Percentiles rank a stretch among this genome's conserved stretches.
Evolutionary conservation across 1,140 invertebrate genomes (phyloP).

Genomic region (Eupeodes corollae): DNA sequence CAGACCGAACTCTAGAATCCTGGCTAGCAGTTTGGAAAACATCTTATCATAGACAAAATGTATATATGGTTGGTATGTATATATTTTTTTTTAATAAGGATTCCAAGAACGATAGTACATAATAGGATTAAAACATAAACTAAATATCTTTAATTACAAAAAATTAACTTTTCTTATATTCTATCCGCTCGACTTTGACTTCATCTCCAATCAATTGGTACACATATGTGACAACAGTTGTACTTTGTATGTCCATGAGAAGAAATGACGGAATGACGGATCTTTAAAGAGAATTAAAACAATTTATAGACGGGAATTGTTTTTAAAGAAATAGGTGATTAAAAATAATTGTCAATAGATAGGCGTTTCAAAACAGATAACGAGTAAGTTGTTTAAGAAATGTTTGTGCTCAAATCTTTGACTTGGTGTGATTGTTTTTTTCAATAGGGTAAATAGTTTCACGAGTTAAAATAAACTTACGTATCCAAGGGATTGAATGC

Average conservation of each 20-base stretch:
- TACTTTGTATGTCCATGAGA: constrained; percentile 96
- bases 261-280: constrained; percentile 93
- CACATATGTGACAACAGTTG: constrained; percentile 95
- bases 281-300: constrained; percentile 40
- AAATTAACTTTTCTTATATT: constrained; percentile 73
- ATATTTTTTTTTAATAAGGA: too few species aligned
- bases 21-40: too few species aligned
- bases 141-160: background rate
- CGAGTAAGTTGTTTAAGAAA: too few species aligned
- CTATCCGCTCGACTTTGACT: constrained; percentile 97
- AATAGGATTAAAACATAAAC: too few species aligned
- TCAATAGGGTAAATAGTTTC: too few species aligned
- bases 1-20: too few species aligned
- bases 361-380: too few species aligned
- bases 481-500: constrained; percentile 88
- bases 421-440: too few species aligned
- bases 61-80: too few species aligned
- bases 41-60: too few species aligned
- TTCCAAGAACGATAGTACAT: too few species aligned
- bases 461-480: constrained; percentile 51
- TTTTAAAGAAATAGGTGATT: background rate
- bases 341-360: background rate
- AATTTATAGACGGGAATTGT: background rate
- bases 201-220: constrained; percentile 96
- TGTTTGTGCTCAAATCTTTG: too few species aligned